Evolutionary conservation across 2,888 invertebrate genomes (phyloP).

Genomic region (Eupsilia transversa): DNA sequence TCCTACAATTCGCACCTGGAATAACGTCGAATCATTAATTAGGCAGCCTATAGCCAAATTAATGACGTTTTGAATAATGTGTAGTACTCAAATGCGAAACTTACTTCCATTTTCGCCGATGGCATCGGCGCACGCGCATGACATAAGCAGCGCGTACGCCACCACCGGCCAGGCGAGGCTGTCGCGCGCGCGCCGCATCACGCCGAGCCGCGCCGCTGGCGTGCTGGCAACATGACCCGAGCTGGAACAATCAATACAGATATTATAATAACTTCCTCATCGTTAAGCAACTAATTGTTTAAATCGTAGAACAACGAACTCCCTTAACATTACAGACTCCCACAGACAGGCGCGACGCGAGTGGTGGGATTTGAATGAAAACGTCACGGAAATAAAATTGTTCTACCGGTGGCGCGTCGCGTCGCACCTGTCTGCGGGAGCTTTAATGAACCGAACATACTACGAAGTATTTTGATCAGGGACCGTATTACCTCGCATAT

Average conservation of each 20-base stretch:
- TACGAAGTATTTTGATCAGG: slow-evolving; percentile 4
- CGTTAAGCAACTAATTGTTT: slow-evolving; percentile 27
- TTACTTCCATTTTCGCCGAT: slow-evolving; percentile 80
- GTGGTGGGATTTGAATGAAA: too few species aligned
- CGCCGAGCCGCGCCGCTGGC: slow-evolving; percentile 79
- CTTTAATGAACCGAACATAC: slow-evolving; percentile 17
- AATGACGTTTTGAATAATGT: neutral
- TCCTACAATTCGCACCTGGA: neutral
- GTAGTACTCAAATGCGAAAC: slow-evolving; percentile 51
- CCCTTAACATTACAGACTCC: too few species aligned
- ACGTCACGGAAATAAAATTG: too few species aligned
- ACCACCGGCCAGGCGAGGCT: slow-evolving; percentile 79
- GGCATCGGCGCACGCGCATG: slow-evolving; percentile 76
- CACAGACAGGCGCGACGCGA: too few species aligned
- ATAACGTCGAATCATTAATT: neutral
- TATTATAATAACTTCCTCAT: slow-evolving; percentile 39
- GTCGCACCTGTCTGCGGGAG: too few species aligned
- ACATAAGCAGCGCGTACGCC: slow-evolving; percentile 83
- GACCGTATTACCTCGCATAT: too few species aligned
- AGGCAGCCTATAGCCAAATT: neutral
- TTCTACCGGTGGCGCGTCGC: too few species aligned
- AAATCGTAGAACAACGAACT: slow-evolving; percentile 20
- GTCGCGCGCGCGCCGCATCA: slow-evolving; percentile 82
- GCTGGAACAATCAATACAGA: slow-evolving; percentile 76
- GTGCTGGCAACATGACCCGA: slow-evolving; percentile 83